These are phyloP conservation scores for Macrosiphum euphorbiae DNA, from an alignment of 2,888 invertebrate species.

Conservation along the genomic window DNA sequence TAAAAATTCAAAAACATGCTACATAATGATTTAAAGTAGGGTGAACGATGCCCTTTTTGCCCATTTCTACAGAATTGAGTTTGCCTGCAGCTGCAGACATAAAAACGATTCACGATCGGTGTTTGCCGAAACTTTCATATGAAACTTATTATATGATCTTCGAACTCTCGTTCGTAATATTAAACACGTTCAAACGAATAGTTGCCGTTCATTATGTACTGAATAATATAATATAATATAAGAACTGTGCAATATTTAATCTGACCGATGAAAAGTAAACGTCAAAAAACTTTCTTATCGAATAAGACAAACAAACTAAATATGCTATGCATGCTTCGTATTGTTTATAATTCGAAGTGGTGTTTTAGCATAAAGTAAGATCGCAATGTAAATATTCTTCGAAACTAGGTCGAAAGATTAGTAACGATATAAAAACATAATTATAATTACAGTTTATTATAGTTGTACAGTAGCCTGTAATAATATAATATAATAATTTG, in stretches of 20 bases:
- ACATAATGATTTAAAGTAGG: not conserved
- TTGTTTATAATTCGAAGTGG: not conserved
- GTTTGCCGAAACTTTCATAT: not conserved
- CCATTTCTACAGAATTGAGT: not conserved
- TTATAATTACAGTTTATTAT: not conserved
- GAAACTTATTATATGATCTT: not conserved
- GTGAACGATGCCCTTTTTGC: not conserved
- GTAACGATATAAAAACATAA: not conserved
- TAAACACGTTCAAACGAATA: not conserved
- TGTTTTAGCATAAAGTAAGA: not conserved
- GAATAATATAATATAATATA: not conserved
- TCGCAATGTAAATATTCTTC: not conserved
- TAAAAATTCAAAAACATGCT: not conserved
- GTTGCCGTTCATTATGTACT: not conserved
- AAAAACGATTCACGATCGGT: not conserved
- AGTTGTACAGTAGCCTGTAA: not conserved
- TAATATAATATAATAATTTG: not conserved
- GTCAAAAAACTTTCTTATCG: conserved; percentile 9
- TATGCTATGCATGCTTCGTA: not conserved
- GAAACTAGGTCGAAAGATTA: not conserved
- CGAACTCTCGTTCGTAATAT: not conserved
- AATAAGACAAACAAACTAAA: not conserved
- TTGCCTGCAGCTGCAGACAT: not conserved
- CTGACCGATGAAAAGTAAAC: conserved; percentile 39
- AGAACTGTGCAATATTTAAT: conserved; percentile 5